phyloP scores from a whole-genome alignment of 2,797 vertebrate species.

The Melanotaenia maccullochi region DNA sequence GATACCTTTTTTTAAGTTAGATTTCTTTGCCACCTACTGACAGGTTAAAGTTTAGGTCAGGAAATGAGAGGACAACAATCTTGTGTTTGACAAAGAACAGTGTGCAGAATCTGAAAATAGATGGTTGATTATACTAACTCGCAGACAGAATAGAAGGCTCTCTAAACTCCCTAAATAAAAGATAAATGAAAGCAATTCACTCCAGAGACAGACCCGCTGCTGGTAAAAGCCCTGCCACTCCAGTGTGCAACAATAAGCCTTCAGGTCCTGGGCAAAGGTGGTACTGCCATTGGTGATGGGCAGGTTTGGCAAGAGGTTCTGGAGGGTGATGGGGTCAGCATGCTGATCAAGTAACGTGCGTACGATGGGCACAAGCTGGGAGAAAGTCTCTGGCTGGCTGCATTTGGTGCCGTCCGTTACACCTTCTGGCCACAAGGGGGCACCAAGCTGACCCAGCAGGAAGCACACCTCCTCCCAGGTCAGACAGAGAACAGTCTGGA shows the following conservation, averaged over 20 bases:
- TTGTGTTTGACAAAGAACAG: conserved; percentile 44
- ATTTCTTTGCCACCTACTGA: conserved; percentile 20
- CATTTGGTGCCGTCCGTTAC: conserved; percentile 35
- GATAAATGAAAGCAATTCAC: conserved; percentile 16
- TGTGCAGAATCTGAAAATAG: conserved; percentile 19
- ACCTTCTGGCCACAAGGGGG: conserved; percentile 73
- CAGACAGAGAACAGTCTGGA: conserved; percentile 88
- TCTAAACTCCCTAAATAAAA: conserved; percentile 33
- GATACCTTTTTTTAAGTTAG: conserved; percentile 18
- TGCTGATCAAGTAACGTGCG: conserved; percentile 93
- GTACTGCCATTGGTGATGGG: conserved; percentile 94
- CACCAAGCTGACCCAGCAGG: conserved; percentile 83
- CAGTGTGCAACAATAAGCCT: conserved; percentile 85
- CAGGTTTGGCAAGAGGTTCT: conserved; percentile 89
- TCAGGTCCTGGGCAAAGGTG: conserved; percentile 94
- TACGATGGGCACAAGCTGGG: conserved; percentile 91
- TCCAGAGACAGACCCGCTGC: conserved; percentile 84
- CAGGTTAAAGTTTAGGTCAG: conserved; percentile 10
- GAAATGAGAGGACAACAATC: conserved; percentile 9
- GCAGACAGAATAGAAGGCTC: conserved; percentile 5
- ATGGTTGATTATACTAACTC: conserved; percentile 13
- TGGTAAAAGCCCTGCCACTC: conserved; percentile 95
- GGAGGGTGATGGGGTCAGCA: conserved; percentile 85
- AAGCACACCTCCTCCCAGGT: conserved; percentile 90
- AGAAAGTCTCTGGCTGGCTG: conserved; percentile 80